Percentiles rank a stretch among this genome's conserved stretches.
phyloP scores from a whole-genome alignment of 2,797 vertebrate genomes.

The Takifugu rubripes region DNA sequence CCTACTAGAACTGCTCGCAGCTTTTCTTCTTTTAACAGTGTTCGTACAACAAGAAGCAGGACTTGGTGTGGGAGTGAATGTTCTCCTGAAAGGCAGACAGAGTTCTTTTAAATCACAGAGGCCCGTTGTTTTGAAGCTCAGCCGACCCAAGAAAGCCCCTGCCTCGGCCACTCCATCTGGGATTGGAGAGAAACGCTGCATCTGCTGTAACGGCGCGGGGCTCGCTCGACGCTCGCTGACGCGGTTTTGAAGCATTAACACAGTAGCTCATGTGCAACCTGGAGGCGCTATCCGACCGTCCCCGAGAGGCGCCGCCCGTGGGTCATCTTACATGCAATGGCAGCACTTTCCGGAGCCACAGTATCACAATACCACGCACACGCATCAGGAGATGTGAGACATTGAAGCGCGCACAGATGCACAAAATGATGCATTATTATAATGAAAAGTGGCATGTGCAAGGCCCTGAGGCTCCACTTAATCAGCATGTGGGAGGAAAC shows the following conservation, averaged over 20 bases:
- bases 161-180: conserved; percentile 36
- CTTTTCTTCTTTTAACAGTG: not conserved
- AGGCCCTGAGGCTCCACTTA: conserved; percentile 45
- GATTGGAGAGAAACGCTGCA: conserved; percentile 52
- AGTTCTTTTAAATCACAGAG: conserved; percentile 9
- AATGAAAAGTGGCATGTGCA: conserved; percentile 62
- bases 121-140: conserved; percentile 37
- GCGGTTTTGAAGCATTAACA: conserved; percentile 15
- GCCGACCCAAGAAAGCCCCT: conserved; percentile 16
- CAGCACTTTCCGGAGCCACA: conserved; percentile 38
- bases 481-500: conserved; percentile 33
- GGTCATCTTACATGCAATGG: conserved; percentile 34
- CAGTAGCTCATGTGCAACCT: conserved; percentile 29
- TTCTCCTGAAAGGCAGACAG: not conserved
- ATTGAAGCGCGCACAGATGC: conserved; percentile 21
- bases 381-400: conserved; percentile 28
- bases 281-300: conserved; percentile 8
- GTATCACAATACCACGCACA: conserved; percentile 18
- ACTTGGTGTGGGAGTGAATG: no score
- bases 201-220: conserved; percentile 36
- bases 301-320: conserved; percentile 21
- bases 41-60: no score
- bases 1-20: not conserved
- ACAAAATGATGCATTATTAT: conserved; percentile 45
- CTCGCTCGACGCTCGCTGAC: conserved; percentile 9